A percentile compares a stretch with the other conserved stretches of the same genome.
phyloP scores from a whole-genome alignment of 2,113 vertebrate genomes.

The Alouatta palliata region DNA sequence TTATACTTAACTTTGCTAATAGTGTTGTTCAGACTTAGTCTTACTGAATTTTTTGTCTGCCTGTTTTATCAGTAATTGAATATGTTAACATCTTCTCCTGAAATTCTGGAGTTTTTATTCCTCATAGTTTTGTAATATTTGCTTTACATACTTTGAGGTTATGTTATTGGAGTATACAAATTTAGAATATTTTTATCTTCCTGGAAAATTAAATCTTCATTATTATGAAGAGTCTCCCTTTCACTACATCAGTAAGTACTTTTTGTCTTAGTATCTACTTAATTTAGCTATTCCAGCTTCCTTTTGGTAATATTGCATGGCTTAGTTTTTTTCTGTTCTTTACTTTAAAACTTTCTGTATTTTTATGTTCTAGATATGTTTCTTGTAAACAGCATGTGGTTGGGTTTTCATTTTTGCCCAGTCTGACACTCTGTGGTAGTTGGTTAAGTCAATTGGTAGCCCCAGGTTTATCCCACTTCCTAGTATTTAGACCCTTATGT shows the following conservation, averaged over 20 bases:
- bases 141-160: neutral
- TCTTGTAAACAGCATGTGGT: neutral
- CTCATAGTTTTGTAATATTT: neutral
- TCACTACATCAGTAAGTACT: neutral
- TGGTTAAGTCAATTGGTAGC: neutral
- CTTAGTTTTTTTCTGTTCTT: neutral
- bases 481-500: neutral
- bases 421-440: neutral
- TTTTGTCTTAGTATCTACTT: neutral
- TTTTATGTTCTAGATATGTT: neutral
- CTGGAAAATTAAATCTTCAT: conserved; percentile 37
- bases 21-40: neutral
- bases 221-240: neutral
- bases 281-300: neutral
- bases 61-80: conserved; percentile 12
- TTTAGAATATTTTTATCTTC: neutral
- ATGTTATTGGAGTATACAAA: neutral
- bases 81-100: neutral
- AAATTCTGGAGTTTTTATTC: neutral
- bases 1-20: neutral
- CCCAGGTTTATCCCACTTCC: neutral
- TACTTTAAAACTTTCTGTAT: neutral
- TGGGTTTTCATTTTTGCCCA: neutral
- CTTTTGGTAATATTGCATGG: neutral
- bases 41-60: neutral